Evolutionary conservation across 2,888 invertebrate species (phyloP), one percentile per base, ranked within the genome.

Genomic region (Synergus japonicus): DNA sequence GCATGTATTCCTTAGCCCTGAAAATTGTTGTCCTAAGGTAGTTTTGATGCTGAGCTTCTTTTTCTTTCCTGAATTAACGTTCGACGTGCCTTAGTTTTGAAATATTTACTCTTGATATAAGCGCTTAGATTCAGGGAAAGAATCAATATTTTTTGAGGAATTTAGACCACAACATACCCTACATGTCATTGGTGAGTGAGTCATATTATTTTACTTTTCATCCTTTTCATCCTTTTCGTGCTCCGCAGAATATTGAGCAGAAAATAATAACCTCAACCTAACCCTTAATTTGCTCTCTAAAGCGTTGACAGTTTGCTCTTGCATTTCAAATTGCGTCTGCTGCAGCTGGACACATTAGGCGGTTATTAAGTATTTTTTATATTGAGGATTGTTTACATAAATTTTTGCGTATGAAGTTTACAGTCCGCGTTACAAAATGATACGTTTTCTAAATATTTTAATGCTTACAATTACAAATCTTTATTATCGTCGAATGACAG

Each of bases 241-340:
- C 49, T 46, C 18, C 0, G 15, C 43, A 67, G 22, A 46, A 67
- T 67, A 67, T 46, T 73, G 37, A 73, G 49, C 54, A 54, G 54
- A 37, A 69, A 69, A 46, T 54, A 37, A 69, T 54, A 69, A 69
- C 69, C 49, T 69, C 69, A 69, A 67, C 44, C 18, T 12, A n/a
- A 1, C 37, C n/a, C 69, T 22, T 37, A 5, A 37, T 37, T 49
- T 15, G 46, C 60, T 8, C 46, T 49, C 49, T 2, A 41, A 12
- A 54, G 54, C 54, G 37, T 10, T 54, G 54, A 54, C 73, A 73
- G 73, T 73, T 73, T 54, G 22, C 22, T 13, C 22, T 49, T 29
- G 22, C 29, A 29, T 73, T 73, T 73, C 9, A 73, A 73, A 73
- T 73, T 54, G 1, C 12, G 37, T 9, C 29, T 15, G 10, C 18